Evolutionary conservation across 2,888 invertebrate genomes (phyloP).

Genomic region (Eudemis profundana): DNA sequence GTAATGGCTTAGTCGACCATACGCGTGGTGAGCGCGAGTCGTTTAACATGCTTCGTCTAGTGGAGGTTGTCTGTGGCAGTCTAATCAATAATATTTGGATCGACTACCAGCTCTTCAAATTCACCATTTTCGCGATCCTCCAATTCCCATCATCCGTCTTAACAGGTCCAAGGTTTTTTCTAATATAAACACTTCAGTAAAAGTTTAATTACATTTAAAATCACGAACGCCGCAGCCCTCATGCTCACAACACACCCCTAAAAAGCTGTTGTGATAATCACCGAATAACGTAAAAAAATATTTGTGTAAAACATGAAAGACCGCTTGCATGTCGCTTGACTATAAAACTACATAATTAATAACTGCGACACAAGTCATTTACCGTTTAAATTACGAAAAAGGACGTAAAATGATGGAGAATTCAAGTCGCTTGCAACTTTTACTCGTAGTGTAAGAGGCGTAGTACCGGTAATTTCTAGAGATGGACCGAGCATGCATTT

Average conservation of each 20-base stretch:
- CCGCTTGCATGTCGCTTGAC: slow-evolving; percentile 67
- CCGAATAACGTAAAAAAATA: slow-evolving; percentile 56
- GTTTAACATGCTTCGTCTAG: no score
- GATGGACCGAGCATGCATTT: no score
- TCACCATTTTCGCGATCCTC: no score
- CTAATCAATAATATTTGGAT: no score
- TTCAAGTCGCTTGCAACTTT: background rate
- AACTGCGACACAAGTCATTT: slow-evolving; percentile 76
- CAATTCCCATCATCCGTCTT: no score
- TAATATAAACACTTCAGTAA: background rate
- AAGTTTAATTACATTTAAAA: slow-evolving; percentile 10
- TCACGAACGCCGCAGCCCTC: background rate
- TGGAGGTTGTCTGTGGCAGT: no score
- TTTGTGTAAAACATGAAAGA: slow-evolving; percentile 63
- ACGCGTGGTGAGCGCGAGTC: no score
- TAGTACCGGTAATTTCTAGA: slow-evolving; percentile 76
- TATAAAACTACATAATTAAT: slow-evolving; percentile 80
- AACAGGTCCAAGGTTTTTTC: no score
- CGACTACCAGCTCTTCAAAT: no score
- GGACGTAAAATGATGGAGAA: background rate
- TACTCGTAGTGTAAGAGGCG: slow-evolving; percentile 22
- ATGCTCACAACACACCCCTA: background rate
- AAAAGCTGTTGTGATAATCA: slow-evolving; percentile 39
- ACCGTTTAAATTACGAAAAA: slow-evolving; percentile 49
- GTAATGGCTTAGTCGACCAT: no score